phyloP scores from a whole-genome alignment of 2,113 vertebrate species.

The Halcyon malimbica region DNA sequence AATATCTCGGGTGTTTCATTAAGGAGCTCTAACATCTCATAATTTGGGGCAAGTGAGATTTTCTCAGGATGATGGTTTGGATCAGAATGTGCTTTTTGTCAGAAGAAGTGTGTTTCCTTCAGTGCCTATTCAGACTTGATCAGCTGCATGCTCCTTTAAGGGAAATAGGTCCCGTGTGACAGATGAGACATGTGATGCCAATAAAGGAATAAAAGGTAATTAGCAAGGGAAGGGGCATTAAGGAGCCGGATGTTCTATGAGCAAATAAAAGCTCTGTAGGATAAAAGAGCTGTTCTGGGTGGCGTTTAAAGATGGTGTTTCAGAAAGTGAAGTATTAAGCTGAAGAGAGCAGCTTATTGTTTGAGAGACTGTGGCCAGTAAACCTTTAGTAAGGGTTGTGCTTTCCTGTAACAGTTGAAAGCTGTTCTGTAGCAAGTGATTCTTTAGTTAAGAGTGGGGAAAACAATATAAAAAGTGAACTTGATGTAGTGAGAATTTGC shows the following conservation, averaged over 20 bases:
- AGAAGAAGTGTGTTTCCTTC: background rate
- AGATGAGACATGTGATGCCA: constrained; percentile 25
- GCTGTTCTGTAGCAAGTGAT: background rate
- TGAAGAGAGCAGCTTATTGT: background rate
- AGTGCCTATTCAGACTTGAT: background rate
- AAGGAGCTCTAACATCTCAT: constrained; percentile 25
- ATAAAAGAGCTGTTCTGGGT: background rate
- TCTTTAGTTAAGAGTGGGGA: background rate
- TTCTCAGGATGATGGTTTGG: constrained; percentile 6
- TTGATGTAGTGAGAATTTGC: background rate
- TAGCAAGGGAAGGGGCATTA: background rate
- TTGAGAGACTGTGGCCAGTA: rapidly evolving
- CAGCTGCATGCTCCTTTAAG: constrained; percentile 3
- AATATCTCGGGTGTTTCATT: constrained; percentile 55
- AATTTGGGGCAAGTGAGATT: constrained; percentile 55
- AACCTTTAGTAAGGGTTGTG: background rate
- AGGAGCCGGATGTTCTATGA: background rate
- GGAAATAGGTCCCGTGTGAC: background rate
- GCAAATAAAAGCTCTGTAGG: background rate
- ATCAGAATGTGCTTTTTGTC: background rate
- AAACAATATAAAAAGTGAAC: rapidly evolving
- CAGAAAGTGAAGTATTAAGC: too few relatives aligned
- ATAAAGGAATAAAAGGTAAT: constrained; percentile 21
- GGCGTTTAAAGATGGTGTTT: background rate
- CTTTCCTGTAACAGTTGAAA: rapidly evolving